Percentiles rank a stretch among this genome's conserved stretches.
Conservation (phyloP, 2,888 invertebrate species). For the Taphrorychus bicolor region DNA sequence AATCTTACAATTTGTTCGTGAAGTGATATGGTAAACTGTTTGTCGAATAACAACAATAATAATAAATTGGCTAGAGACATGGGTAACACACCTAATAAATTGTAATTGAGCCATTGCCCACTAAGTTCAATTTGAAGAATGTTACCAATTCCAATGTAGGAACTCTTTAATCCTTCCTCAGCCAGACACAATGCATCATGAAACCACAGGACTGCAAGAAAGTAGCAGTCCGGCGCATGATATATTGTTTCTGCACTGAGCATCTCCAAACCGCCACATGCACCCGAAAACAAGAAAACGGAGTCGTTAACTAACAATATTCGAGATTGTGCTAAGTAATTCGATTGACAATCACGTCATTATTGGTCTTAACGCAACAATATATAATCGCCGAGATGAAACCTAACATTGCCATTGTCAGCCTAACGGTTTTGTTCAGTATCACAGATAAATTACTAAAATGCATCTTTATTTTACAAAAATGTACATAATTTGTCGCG, state of each 20-base stretch:
- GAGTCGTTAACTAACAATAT: neutral
- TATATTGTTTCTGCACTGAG: too few relatives aligned
- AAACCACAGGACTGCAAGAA: too few relatives aligned
- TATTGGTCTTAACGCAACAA: neutral
- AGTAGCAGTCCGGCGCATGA: too few relatives aligned
- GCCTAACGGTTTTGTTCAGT: slow-evolving; percentile 44
- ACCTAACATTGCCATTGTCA: slow-evolving; percentile 21
- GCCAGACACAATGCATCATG: too few relatives aligned
- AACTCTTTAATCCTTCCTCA: neutral
- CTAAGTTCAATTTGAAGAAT: neutral
- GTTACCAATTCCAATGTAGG: slow-evolving; percentile 14
- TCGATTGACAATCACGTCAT: neutral
- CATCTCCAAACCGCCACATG: too few relatives aligned
- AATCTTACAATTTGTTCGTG: slow-evolving; percentile 33
- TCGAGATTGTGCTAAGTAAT: neutral
- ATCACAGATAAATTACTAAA: slow-evolving; percentile 61
- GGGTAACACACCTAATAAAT: neutral
- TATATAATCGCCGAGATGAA: neutral
- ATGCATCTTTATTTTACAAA: slow-evolving; percentile 56
- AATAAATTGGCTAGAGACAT: neutral
- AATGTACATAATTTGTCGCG: slow-evolving; percentile 43
- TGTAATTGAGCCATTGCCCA: too few relatives aligned
- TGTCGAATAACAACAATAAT: slow-evolving; percentile 12
- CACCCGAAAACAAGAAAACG: neutral
- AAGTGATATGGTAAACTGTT: slow-evolving; percentile 38